These are phyloP conservation scores for Sebastes alutus DNA, from an alignment of 2,797 vertebrate genomes.

Conservation along the genomic window DNA sequence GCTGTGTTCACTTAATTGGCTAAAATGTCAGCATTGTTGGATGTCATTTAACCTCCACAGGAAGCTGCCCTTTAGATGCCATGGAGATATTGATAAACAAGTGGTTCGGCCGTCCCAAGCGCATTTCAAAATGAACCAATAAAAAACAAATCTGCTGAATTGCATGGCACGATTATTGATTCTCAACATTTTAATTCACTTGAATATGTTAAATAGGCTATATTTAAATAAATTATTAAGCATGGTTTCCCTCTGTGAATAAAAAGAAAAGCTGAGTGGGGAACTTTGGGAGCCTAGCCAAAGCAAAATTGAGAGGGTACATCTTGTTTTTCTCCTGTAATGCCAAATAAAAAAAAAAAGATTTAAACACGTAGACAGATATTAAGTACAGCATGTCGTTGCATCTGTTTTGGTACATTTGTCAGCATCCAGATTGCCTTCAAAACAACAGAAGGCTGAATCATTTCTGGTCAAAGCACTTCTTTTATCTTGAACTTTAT, in stretches of 20 bases:
- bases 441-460: neutral
- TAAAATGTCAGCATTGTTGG: constrained; percentile 50
- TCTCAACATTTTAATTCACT: constrained; percentile 43
- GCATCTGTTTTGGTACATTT: neutral
- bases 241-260: neutral
- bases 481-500: neutral
- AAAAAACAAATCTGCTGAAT: constrained; percentile 37
- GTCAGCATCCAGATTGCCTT: neutral
- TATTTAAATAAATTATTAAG: constrained; percentile 27
- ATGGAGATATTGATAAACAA: constrained; percentile 34
- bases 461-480: neutral
- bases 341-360: neutral
- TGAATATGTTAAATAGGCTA: constrained; percentile 22
- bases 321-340: constrained; percentile 2
- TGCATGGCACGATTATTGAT: constrained; percentile 43
- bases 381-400: neutral
- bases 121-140: constrained; percentile 33
- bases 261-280: constrained; percentile 12
- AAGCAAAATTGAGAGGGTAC: neutral
- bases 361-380: neutral
- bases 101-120: neutral
- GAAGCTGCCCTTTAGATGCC: constrained; percentile 45
- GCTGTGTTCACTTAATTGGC: constrained; percentile 32
- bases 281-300: neutral
- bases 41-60: constrained; percentile 50